Evolutionary conservation across 2,113 vertebrate species (phyloP).

Genomic region (Cacatua alba): DNA sequence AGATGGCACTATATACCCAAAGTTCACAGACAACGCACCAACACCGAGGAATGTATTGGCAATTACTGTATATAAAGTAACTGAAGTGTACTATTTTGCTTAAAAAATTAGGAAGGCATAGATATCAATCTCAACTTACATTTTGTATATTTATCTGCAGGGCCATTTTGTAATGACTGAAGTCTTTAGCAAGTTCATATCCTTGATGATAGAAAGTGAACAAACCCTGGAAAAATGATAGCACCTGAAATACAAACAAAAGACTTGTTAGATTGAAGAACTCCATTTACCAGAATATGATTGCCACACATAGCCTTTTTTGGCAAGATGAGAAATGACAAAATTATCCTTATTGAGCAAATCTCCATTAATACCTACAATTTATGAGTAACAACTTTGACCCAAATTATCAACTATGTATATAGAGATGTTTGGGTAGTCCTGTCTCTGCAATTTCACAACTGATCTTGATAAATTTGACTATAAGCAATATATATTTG

Average conservation of each 20-base stretch:
- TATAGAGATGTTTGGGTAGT: neutral
- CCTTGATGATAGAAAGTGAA: conserved; percentile 99
- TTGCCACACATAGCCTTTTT: neutral
- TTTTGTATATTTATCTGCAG: conserved; percentile 99
- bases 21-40: neutral
- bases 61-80: neutral
- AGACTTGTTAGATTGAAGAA: neutral
- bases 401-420: neutral
- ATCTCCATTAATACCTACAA: neutral
- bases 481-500: neutral
- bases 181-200: conserved; percentile 96
- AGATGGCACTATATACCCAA: conserved; percentile 67
- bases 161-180: conserved; percentile 93
- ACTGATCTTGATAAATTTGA: neutral
- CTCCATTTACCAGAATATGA: neutral
- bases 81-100: accelerated
- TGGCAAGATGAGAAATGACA: neutral
- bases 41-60: accelerated
- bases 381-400: neutral
- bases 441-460: neutral
- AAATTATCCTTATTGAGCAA: neutral
- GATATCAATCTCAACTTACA: conserved; percentile 78
- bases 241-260: conserved; percentile 81
- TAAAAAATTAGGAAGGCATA: neutral
- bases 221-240: conserved; percentile 97